Base-by-base conservation (phyloP, 2,797 vertebrate genomes). In the Scleropages formosus region DNA sequence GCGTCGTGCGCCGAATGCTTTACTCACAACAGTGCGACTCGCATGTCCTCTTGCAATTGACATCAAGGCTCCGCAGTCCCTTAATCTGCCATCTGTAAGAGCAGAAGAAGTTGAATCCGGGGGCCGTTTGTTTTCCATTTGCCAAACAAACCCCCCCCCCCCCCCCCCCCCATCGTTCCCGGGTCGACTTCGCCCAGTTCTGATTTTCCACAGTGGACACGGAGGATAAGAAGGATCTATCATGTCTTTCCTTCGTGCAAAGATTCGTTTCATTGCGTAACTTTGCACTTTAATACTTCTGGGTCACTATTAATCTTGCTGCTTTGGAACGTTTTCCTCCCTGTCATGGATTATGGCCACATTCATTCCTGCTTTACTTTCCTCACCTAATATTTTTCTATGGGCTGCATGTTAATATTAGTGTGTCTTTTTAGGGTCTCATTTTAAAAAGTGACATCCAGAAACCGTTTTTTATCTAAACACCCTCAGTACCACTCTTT, bases 121-220 rank as follows among this genome's bases (percentile, higher is more conserved):
- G 85, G 86, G 80, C 88, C 89, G 89, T 91, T 89, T 90, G 88
- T 89, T 90, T 88, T 84, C 85, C 86, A 87, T 88, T 87, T 88
- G 84, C 85, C 85, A 80, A 84, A 81, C 81, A 78, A 15, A 27
- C 62, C 10, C 8, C 13, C 24, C 31, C 24, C 26, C 62, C 9
- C 0, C 26, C 6, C 4, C 10, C 39, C 44, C 46, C 11, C 20
- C 24, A n/a, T 18, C 18, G 20, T 39, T 7, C 12, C 46, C 20
- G 12, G 6, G 44, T 12, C 68, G 44, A 8, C 20, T 9, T n/a
- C 39, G 16, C 65, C 47, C 39, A 1, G 10, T 47, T 46, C 65
- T 51, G 1, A n/a, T n/a, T 10, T 66, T 16, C 44, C 3, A 31
- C 31, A 65, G 63, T 9, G 16, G 16, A 18, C 44, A 44, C 44